Conservation (phyloP, 2,113 vertebrate genomes). For the Thoracochromis brauschi region DNA sequence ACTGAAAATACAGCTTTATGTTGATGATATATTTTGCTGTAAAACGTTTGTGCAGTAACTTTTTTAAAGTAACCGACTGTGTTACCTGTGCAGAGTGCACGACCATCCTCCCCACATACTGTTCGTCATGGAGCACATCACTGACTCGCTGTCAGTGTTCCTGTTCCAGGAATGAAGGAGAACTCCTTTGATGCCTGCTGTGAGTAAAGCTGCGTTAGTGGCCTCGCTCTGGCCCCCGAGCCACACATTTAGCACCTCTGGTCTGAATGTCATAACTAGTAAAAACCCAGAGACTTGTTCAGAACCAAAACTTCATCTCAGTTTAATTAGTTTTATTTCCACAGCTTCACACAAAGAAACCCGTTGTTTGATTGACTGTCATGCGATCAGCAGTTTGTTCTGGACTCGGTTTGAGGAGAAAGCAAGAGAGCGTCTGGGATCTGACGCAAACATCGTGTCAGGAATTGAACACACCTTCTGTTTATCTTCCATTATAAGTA, state of each 20-base stretch:
- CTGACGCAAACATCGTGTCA: background rate
- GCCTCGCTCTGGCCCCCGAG: background rate
- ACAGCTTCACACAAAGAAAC: background rate
- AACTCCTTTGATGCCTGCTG: background rate
- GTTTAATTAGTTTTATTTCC: background rate
- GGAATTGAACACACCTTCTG: background rate
- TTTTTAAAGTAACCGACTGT: background rate
- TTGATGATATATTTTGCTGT: background rate
- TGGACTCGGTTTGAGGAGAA: background rate
- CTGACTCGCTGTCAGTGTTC: background rate
- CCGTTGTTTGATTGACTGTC: background rate
- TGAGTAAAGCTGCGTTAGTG: background rate
- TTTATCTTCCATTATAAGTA: background rate
- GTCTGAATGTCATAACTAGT: accelerated
- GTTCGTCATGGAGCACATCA: background rate
- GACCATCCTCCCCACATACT: background rate
- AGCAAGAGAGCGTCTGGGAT: background rate
- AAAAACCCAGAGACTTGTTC: background rate
- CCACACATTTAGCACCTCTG: background rate
- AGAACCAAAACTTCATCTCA: background rate
- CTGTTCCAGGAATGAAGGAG: accelerated
- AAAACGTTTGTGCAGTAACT: background rate
- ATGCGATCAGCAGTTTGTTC: background rate
- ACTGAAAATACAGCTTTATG: background rate
- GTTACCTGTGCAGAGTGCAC: background rate